A percentile compares a stretch with the other conserved stretches of the same genome.
Evolutionary conservation across 1,140 invertebrate genomes (phyloP).

Genomic region (Drosophila quadrilineata): DNA sequence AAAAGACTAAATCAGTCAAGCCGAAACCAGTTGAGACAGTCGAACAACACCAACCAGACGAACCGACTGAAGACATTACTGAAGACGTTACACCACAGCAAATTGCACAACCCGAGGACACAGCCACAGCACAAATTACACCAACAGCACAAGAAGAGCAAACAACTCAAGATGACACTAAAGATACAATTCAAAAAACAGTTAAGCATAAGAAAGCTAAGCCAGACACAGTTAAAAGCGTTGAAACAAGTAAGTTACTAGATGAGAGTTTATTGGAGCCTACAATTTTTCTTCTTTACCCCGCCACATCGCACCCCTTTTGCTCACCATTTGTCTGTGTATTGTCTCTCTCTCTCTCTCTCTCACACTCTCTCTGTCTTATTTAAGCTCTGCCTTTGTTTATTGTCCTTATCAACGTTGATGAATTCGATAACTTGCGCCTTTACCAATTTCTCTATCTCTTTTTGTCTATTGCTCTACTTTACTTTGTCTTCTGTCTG

Average conservation of each 20-base stretch:
- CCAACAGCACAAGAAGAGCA: conserved; percentile 73
- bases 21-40: conserved; percentile 20
- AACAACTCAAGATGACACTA: conserved; percentile 73
- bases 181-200: conserved; percentile 71
- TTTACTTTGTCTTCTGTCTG: too few relatives aligned
- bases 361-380: background rate
- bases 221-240: conserved; percentile 71
- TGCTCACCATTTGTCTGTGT: conserved; percentile 67
- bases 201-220: conserved; percentile 77
- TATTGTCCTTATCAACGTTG: too few relatives aligned
- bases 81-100: conserved; percentile 59
- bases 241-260: conserved; percentile 80
- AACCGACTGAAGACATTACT: conserved; percentile 48
- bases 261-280: conserved; percentile 62
- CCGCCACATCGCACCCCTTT: conserved; percentile 47
- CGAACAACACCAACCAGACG: conserved; percentile 42
- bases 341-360: conserved; percentile 28
- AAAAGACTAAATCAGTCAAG: conserved; percentile 43
- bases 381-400: background rate
- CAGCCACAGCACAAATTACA: conserved; percentile 77
- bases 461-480: background rate
- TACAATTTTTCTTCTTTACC: conserved; percentile 37
- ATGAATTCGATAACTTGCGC: too few relatives aligned
- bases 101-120: conserved; percentile 73
- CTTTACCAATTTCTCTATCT: too few relatives aligned